Percentiles rank a stretch among this genome's conserved stretches.
Evolutionary conservation across 2,113 vertebrate species (phyloP).

Genomic region (Calonectris borealis): DNA sequence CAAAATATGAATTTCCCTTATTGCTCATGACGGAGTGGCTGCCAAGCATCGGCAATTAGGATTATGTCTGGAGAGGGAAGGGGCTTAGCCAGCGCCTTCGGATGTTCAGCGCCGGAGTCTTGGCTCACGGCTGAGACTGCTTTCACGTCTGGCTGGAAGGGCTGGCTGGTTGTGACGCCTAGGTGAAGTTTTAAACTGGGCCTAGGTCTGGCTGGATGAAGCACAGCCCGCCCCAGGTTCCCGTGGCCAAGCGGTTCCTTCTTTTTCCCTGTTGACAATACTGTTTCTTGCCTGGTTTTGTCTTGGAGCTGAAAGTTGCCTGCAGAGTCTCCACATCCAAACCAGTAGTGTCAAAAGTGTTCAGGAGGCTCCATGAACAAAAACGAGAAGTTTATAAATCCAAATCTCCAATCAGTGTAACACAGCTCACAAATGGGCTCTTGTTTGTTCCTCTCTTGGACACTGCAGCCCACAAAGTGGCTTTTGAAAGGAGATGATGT

Average conservation of each 20-base stretch:
- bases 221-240: neutral
- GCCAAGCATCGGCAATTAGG: conserved; percentile 37
- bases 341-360: neutral
- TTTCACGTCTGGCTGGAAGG: neutral
- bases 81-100: neutral
- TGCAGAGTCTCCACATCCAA: neutral
- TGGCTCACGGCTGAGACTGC: neutral
- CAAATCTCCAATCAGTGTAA: neutral
- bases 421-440: neutral
- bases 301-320: neutral
- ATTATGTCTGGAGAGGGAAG: conserved; percentile 17
- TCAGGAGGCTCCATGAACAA: neutral
- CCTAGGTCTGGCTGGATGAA: neutral
- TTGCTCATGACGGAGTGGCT: conserved; percentile 20
- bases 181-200: neutral
- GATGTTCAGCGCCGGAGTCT: neutral
- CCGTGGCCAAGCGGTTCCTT: fast-evolving
- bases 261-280: neutral
- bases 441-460: neutral
- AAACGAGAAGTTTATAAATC: neutral
- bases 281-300: neutral
- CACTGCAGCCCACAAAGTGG: neutral
- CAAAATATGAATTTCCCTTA: conserved; percentile 65
- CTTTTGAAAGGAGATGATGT: neutral
- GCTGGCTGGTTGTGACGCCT: neutral